These are phyloP conservation scores for Bombylius discolor DNA, from an alignment of 2,888 invertebrate species.

Conservation along the genomic window DNA sequence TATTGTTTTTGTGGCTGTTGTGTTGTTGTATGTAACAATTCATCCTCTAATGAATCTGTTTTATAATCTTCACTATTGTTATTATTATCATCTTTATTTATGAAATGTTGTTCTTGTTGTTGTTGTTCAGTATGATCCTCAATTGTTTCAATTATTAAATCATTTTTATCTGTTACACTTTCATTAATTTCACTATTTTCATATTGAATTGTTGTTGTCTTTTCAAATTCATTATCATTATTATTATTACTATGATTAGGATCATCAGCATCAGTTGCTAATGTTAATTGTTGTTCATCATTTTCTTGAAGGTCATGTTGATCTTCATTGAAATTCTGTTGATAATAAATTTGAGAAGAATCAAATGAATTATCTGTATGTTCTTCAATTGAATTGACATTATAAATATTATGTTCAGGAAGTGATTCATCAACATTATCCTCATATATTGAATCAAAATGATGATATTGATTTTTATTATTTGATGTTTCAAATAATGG, in stretches of 20 bases:
- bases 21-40: background rate
- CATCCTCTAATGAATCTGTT: background rate
- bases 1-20: background rate
- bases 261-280: too few relatives aligned
- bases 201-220: background rate
- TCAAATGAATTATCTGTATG: background rate
- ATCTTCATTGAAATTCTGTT: background rate
- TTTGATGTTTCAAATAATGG: background rate
- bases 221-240: background rate
- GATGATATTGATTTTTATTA: background rate
- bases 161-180: background rate
- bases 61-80: background rate
- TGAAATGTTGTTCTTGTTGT: too few relatives aligned
- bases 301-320: background rate
- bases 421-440: background rate
- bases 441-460: background rate
- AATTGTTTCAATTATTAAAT: background rate
- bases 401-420: background rate
- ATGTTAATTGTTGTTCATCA: too few relatives aligned
- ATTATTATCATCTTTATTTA: background rate
- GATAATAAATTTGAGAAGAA: background rate
- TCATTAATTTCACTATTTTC: background rate
- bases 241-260: background rate
- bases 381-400: background rate
- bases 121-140: background rate